phyloP scores from a whole-genome alignment of 2,888 invertebrate genomes.

The Volucella zonaria region DNA sequence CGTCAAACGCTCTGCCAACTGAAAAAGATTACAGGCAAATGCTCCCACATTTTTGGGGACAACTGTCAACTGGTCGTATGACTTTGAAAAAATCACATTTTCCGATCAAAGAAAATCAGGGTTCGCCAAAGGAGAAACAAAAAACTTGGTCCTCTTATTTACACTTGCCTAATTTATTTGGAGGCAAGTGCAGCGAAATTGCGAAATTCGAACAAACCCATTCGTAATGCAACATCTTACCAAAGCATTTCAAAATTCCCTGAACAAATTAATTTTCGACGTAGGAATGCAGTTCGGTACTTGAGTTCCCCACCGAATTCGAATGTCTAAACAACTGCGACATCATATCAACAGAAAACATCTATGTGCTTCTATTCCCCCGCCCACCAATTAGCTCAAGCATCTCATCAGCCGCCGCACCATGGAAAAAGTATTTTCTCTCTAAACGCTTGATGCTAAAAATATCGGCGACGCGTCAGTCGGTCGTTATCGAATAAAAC shows the following conservation, averaged over 20 bases:
- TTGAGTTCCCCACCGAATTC: constrained; percentile 3
- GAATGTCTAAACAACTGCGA: not conserved
- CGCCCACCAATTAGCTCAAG: constrained; percentile 45
- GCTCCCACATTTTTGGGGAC: too few species aligned
- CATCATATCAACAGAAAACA: constrained; percentile 21
- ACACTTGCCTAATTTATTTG: too few species aligned
- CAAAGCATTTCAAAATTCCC: not conserved
- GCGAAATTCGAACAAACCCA: too few species aligned
- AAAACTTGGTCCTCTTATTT: too few species aligned
- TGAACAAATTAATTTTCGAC: not conserved
- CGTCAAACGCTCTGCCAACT: too few species aligned
- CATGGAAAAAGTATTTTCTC: constrained; percentile 23
- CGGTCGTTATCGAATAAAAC: constrained; percentile 4
- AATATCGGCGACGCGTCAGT: constrained; percentile 35
- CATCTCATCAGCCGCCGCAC: constrained; percentile 19
- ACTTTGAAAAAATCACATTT: too few species aligned
- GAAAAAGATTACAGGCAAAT: too few species aligned
- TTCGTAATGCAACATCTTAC: not conserved
- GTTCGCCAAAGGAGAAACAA: too few species aligned
- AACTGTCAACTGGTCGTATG: too few species aligned
- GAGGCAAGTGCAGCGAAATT: too few species aligned
- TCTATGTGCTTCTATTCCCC: constrained; percentile 13
- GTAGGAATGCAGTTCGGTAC: not conserved
- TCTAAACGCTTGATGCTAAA: constrained; percentile 53
- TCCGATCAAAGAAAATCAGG: too few species aligned